Conservation (phyloP, 1,140 invertebrate species). For the Acromyrmex echinatior region DNA sequence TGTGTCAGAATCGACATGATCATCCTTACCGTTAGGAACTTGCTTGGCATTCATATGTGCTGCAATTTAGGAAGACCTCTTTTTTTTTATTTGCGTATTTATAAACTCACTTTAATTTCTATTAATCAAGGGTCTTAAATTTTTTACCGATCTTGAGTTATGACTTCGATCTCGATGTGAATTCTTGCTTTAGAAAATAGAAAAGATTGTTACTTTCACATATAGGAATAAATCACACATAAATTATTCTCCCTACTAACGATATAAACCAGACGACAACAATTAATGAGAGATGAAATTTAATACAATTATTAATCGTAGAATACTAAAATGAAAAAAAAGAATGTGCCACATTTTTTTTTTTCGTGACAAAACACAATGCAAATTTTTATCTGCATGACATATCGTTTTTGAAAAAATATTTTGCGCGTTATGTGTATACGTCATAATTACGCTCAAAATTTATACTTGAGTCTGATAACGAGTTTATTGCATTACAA, state of each 20-base stretch:
- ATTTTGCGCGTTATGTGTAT: background rate
- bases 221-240: background rate
- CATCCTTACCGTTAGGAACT: slow-evolving; percentile 75
- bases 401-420: background rate
- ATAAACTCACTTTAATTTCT: background rate
- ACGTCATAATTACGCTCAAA: background rate
- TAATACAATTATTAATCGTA: background rate
- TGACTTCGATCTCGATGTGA: background rate
- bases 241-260: background rate
- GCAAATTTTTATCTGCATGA: background rate
- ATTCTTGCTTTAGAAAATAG: background rate
- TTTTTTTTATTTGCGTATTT: background rate
- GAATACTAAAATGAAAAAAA: no score
- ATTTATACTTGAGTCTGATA: background rate
- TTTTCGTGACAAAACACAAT: background rate
- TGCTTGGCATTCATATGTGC: slow-evolving; percentile 80
- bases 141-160: background rate
- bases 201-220: background rate
- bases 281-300: background rate
- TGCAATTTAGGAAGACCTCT: slow-evolving; percentile 45
- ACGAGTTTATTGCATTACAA: slow-evolving; percentile 5
- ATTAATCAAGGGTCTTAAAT: background rate
- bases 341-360: background rate
- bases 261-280: background rate
- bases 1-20: slow-evolving; percentile 82